A percentile compares a stretch with the other conserved stretches of the same genome.
These are phyloP conservation scores for Agrotis puta DNA, from an alignment of 2,888 invertebrate species.

Conservation along the genomic window DNA sequence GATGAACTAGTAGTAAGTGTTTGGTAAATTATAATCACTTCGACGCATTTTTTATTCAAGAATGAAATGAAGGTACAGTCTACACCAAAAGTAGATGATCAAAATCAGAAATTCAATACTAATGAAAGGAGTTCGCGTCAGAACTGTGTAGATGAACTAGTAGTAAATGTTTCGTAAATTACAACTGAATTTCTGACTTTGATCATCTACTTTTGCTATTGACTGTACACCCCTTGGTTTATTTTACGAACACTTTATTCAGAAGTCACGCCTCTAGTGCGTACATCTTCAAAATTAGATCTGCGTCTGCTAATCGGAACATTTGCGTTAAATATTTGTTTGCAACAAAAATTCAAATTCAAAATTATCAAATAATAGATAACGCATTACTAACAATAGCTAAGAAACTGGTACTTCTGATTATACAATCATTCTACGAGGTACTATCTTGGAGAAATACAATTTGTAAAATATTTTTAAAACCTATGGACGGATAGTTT, in stretches of 20 bases:
- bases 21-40: too few relatives aligned
- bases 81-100: too few relatives aligned
- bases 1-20: too few relatives aligned
- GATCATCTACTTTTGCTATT: too few relatives aligned
- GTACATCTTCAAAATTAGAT: not conserved
- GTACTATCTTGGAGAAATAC: not conserved
- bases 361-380: not conserved
- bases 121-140: too few relatives aligned
- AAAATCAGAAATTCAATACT: too few relatives aligned
- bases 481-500: slow-evolving; percentile 20
- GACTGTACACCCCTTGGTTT: not conserved
- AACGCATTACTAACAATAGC: not conserved
- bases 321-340: not conserved
- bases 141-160: too few relatives aligned
- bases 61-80: too few relatives aligned
- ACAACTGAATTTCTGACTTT: too few relatives aligned
- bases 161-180: too few relatives aligned
- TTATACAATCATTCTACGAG: not conserved
- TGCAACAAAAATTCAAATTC: not conserved
- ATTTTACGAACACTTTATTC: not conserved
- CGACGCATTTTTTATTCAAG: too few relatives aligned
- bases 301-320: not conserved
- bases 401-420: not conserved
- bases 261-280: not conserved
- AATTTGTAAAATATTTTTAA: slow-evolving; percentile 3